A percentile compares a stretch with the other conserved stretches of the same genome.
Conservation (phyloP, 2,888 invertebrate genomes). For the Laothoe populi region DNA sequence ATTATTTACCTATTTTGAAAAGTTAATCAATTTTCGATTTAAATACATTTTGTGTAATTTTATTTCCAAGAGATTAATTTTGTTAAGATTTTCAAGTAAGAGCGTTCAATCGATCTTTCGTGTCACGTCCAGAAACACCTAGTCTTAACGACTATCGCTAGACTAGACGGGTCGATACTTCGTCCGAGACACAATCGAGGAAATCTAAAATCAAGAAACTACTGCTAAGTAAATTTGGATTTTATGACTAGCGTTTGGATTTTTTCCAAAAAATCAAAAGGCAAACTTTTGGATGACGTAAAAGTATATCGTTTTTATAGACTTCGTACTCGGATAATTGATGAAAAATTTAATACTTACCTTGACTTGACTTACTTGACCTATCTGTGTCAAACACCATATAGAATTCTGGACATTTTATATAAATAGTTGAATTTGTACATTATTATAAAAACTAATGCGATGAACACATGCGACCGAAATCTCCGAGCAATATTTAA, state of each 20-base stretch:
- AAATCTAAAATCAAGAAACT: background rate
- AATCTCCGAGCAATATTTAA: too few species aligned
- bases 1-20: too few species aligned
- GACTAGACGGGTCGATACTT: conserved; percentile 14
- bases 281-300: background rate
- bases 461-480: too few species aligned
- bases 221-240: background rate
- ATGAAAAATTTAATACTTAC: too few species aligned
- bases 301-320: background rate
- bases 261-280: background rate
- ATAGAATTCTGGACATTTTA: too few species aligned
- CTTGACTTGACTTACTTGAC: too few species aligned
- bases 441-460: too few species aligned
- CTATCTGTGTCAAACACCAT: too few species aligned
- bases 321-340: too few species aligned
- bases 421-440: too few species aligned
- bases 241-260: background rate
- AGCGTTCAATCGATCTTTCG: background rate
- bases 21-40: too few species aligned
- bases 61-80: too few species aligned
- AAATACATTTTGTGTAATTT: background rate
- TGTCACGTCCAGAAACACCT: background rate
- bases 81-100: background rate
- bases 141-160: background rate
- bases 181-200: background rate